Base-by-base conservation (phyloP, 1,140 invertebrate species). In the Tribolium castaneum region DNA sequence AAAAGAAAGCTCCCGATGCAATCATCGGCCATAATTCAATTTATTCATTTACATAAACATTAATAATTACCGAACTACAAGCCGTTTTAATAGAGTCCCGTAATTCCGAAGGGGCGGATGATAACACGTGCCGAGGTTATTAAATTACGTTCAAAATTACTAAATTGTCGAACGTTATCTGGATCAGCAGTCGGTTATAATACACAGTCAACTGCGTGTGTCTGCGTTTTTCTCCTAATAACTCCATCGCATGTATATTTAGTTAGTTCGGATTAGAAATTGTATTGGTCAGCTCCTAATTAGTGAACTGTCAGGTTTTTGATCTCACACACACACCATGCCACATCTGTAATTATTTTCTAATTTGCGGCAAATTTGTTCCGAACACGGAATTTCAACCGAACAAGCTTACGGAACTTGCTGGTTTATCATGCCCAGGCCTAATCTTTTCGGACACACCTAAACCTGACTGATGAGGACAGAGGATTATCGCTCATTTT, bases 11-110 rank as follows among this genome's bases (percentile, higher is more conserved):
- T n/a, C 9, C 10, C 9, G 59, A 66, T 66, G 30, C 59, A 35
- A 66, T 66, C 59, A 66, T 66, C 30, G 30, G 6, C 59, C 30
- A 66, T 66, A 66, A 66, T 66, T 66, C 59, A 66, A 66, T 66
- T 66, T 66, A 35, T 66, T 34, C 59, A 66, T 66, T 66, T 66
- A 66, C 59, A 66, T 66, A 66, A 34, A 66, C 59, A 66, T 66
- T 66, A 66, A 66, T 66, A 66, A 66, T 66, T 66, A 66, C 59
- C n/a, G 59, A 66, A 66, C 25, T 66, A 66, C 59, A 66, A 66
- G 59, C 19, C 59, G 59, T 22, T 66, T 59, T 66, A 35, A 66
- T 66, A 66, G 59, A 66, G 59, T 66, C 30, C 59, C 59, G 9
- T 66, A 59, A 66, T 66, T 35, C 30, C 30, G 30, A 19, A 66